These are phyloP conservation scores for Carassius gibelio DNA, from an alignment of 2,113 vertebrate genomes.

Conservation along the genomic window DNA sequence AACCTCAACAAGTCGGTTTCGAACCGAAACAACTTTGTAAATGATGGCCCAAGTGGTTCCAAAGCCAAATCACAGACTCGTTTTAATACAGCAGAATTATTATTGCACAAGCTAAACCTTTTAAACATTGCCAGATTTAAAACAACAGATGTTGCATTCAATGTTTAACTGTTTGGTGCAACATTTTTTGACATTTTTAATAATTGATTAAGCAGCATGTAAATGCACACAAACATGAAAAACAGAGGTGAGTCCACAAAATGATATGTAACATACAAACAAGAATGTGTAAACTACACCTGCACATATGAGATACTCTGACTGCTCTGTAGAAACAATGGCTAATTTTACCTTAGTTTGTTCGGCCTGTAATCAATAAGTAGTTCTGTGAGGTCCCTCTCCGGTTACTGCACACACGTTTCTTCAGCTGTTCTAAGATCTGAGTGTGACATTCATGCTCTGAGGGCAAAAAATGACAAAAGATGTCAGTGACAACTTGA, in stretches of 20 bases:
- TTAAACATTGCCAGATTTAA: not conserved
- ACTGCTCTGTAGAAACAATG: not conserved
- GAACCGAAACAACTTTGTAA: not conserved
- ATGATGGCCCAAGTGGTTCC: not conserved
- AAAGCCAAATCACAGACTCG: not conserved
- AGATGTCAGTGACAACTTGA: constrained; percentile 18
- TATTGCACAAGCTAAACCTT: too few relatives aligned
- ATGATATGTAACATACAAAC: not conserved
- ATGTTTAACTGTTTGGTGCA: not conserved
- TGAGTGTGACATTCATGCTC: constrained; percentile 46
- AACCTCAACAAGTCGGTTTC: not conserved
- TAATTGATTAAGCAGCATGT: not conserved
- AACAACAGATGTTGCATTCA: not conserved
- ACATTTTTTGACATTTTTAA: not conserved
- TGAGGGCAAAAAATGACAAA: constrained; percentile 31
- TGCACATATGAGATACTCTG: not conserved
- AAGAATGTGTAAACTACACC: not conserved
- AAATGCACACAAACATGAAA: not conserved
- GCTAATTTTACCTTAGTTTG: constrained; percentile 41
- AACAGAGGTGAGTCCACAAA: not conserved
- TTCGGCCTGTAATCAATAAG: constrained; percentile 22
- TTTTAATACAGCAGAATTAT: too few relatives aligned
- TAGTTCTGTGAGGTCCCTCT: constrained; percentile 33
- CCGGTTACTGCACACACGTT: constrained; percentile 30
- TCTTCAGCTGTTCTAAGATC: constrained; percentile 47